These are phyloP conservation scores for Spatula clypeata DNA, from an alignment of 2,797 vertebrate species.

Conservation along the genomic window DNA sequence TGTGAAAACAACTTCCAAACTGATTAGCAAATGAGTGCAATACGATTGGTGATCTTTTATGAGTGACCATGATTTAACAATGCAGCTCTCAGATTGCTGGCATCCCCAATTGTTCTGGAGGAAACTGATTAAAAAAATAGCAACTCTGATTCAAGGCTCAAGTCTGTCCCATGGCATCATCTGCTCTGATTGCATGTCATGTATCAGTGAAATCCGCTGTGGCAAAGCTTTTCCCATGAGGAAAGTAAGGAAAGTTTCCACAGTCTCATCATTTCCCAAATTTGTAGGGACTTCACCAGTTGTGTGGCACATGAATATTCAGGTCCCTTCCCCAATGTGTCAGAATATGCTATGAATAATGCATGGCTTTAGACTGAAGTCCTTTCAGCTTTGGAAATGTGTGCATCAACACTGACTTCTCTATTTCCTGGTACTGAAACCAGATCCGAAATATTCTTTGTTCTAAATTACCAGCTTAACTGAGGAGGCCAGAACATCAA, in stretches of 20 bases:
- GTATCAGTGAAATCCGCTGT: constrained; percentile 37
- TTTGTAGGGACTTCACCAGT: constrained; percentile 67
- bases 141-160: background rate
- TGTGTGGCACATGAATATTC: constrained; percentile 79
- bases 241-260: constrained; percentile 63
- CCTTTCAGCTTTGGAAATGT: constrained; percentile 75
- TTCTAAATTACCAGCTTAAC: constrained; percentile 27
- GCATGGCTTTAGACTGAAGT: constrained; percentile 72
- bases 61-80: background rate
- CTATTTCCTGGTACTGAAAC: constrained; percentile 54
- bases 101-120: background rate
- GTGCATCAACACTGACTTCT: constrained; percentile 57
- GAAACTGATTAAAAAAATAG: background rate
- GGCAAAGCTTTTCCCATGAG: constrained; percentile 34
- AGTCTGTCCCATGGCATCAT: background rate
- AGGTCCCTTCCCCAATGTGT: constrained; percentile 69
- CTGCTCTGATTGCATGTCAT: background rate
- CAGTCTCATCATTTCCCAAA: constrained; percentile 44
- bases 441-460: constrained; percentile 52
- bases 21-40: background rate
- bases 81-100: background rate
- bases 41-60: background rate
- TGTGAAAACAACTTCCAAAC: background rate
- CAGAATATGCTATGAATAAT: constrained; percentile 80
- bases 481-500: background rate